Evolutionary conservation across 2,888 invertebrate genomes (phyloP).

Genomic region (Xylocampa areola): DNA sequence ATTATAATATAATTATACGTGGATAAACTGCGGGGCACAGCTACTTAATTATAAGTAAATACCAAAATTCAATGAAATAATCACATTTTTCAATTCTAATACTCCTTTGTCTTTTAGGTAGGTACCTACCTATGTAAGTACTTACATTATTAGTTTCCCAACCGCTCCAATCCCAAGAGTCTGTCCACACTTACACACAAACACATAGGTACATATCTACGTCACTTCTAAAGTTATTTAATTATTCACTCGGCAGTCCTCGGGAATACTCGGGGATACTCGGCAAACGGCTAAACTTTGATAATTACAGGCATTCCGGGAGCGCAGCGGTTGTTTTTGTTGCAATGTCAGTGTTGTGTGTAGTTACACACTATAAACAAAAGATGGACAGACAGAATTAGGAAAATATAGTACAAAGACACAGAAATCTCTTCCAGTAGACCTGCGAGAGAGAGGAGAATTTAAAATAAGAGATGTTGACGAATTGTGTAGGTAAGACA

Average conservation of each 20-base stretch:
- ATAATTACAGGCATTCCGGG: conserved; percentile 48
- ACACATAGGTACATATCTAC: conserved; percentile 25
- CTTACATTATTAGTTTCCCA: not conserved
- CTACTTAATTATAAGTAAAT: too few species aligned
- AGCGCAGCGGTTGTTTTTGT: conserved; percentile 42
- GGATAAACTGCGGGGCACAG: too few species aligned
- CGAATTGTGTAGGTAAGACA: too few species aligned
- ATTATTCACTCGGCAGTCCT: conserved; percentile 57
- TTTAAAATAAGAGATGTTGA: too few species aligned
- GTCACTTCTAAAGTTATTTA: conserved; percentile 64
- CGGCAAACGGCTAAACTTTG: conserved; percentile 46
- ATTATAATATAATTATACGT: too few species aligned
- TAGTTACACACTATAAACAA: not conserved
- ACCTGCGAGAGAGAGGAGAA: too few species aligned
- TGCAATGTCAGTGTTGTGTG: conserved; percentile 32
- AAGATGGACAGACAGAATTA: not conserved
- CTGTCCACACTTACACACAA: conserved; percentile 10
- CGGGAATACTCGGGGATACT: conserved; percentile 32
- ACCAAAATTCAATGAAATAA: too few species aligned
- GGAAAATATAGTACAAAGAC: too few species aligned
- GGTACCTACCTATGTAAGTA: not conserved
- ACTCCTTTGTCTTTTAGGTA: too few species aligned
- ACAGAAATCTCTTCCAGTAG: too few species aligned
- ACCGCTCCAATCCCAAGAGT: conserved; percentile 28
- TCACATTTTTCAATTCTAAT: too few species aligned